Percentiles rank a stretch among this genome's conserved stretches.
Conservation (phyloP, 2,888 invertebrate species). For the Sisyra nigra region DNA sequence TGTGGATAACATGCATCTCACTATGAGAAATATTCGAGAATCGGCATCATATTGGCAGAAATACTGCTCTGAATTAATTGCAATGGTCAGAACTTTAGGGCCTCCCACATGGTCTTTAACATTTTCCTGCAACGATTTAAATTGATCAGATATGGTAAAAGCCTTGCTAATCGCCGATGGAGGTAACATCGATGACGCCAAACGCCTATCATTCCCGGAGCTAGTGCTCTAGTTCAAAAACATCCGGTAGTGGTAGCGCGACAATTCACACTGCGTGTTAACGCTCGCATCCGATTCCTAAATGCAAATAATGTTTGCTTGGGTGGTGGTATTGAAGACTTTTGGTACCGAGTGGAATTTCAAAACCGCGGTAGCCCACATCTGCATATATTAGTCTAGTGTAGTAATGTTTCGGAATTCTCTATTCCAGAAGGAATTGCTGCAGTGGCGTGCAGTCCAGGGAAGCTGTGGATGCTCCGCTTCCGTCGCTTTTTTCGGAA, state of each 20-base stretch:
- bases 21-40: constrained; percentile 19
- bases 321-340: constrained; percentile 11
- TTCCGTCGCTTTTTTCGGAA: too few species aligned
- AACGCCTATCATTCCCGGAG: constrained; percentile 5
- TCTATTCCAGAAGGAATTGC: constrained; percentile 13
- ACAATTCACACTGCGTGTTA: constrained; percentile 17
- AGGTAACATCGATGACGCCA: constrained; percentile 7
- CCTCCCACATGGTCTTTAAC: constrained; percentile 19
- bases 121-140: constrained; percentile 14
- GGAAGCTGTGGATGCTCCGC: too few species aligned
- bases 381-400: constrained; percentile 20
- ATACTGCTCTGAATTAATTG: constrained; percentile 18
- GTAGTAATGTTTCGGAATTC: constrained; percentile 13
- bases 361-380: constrained; percentile 20
- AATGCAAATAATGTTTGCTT: constrained; percentile 11
- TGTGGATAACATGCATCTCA: constrained; percentile 19
- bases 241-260: constrained; percentile 7
- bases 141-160: constrained; percentile 19
- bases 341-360: constrained; percentile 20
- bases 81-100: constrained; percentile 19
- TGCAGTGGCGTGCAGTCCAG: too few species aligned
- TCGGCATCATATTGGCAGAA: constrained; percentile 17
- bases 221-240: neutral
- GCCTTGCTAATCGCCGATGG: constrained; percentile 18
- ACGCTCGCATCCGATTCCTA: constrained; percentile 15